phyloP scores from a whole-genome alignment of 2,888 invertebrate species.

The Dysmachus trigonus region DNA sequence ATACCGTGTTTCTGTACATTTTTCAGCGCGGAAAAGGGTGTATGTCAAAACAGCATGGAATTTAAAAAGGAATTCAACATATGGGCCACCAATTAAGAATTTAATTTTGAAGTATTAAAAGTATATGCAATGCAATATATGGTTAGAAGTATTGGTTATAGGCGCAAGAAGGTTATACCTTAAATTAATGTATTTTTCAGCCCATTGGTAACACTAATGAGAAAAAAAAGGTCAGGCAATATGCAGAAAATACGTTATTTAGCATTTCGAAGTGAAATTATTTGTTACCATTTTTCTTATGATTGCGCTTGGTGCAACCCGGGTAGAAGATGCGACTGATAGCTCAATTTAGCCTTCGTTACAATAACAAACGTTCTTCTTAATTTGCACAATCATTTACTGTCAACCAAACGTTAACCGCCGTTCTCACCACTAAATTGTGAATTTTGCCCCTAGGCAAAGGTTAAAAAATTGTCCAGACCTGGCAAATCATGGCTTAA shows the following conservation, averaged over 20 bases:
- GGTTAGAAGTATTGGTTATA: too few relatives aligned
- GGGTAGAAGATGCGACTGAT: not conserved
- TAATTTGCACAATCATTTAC: slow-evolving; percentile 21
- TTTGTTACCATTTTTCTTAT: not conserved
- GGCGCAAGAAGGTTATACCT: too few relatives aligned
- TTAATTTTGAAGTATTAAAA: too few relatives aligned
- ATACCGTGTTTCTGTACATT: too few relatives aligned
- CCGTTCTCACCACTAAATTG: slow-evolving; percentile 10
- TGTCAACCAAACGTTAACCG: not conserved
- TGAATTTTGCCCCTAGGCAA: slow-evolving; percentile 5
- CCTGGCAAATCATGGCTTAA: slow-evolving; percentile 31
- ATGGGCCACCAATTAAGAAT: too few relatives aligned
- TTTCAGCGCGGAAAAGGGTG: too few relatives aligned
- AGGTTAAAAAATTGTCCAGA: slow-evolving; percentile 35
- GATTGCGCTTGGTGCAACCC: not conserved
- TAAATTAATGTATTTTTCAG: not conserved
- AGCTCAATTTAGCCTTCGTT: slow-evolving; percentile 9
- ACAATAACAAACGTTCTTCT: slow-evolving; percentile 7
- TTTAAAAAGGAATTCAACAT: too few relatives aligned
- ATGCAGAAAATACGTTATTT: not conserved
- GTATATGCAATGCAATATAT: too few relatives aligned
- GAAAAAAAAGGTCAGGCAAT: not conserved
- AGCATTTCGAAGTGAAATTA: not conserved
- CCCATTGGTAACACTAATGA: not conserved
- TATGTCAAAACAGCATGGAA: too few relatives aligned